Evolutionary conservation across 2,797 vertebrate species (phyloP).

Genomic region (Huso huso): DNA sequence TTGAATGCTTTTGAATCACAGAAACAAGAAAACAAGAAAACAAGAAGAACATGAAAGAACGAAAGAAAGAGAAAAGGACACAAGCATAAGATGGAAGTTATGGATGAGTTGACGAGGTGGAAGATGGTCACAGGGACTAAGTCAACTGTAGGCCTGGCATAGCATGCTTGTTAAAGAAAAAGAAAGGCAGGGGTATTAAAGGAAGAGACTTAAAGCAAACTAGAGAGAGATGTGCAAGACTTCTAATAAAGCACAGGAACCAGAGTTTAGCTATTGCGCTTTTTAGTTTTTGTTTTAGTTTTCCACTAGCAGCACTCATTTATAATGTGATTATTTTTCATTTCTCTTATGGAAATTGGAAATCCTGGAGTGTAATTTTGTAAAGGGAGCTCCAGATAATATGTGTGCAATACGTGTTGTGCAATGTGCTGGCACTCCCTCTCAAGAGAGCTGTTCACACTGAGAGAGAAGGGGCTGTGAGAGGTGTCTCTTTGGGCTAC

Average conservation of each 20-base stretch:
- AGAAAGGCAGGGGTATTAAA: slow-evolving; percentile 15
- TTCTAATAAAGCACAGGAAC: slow-evolving; percentile 6
- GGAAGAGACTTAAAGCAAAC: slow-evolving; percentile 27
- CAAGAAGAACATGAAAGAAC: slow-evolving; percentile 31
- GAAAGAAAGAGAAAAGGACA: slow-evolving; percentile 10
- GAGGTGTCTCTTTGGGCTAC: too few relatives aligned
- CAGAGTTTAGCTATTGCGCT: background rate
- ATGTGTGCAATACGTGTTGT: too few relatives aligned
- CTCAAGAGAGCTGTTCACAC: too few relatives aligned
- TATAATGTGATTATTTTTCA: background rate
- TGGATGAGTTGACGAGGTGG: slow-evolving; percentile 18
- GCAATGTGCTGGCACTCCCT: too few relatives aligned
- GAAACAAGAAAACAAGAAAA: slow-evolving; percentile 42
- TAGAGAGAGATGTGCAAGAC: slow-evolving; percentile 26
- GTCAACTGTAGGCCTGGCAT: slow-evolving; percentile 45
- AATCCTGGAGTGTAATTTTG: too few relatives aligned
- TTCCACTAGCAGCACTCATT: slow-evolving; percentile 36
- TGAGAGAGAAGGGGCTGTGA: too few relatives aligned
- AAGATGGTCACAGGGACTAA: slow-evolving; percentile 17
- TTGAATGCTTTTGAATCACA: slow-evolving; percentile 29
- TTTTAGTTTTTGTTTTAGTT: slow-evolving; percentile 4
- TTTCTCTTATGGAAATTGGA: too few relatives aligned
- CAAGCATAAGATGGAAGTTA: slow-evolving; percentile 13
- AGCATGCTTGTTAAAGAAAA: slow-evolving; percentile 53
- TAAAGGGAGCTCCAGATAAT: too few relatives aligned